Evolutionary conservation across 2,797 vertebrate genomes (phyloP).

Genomic region (Iguana delicatissima): DNA sequence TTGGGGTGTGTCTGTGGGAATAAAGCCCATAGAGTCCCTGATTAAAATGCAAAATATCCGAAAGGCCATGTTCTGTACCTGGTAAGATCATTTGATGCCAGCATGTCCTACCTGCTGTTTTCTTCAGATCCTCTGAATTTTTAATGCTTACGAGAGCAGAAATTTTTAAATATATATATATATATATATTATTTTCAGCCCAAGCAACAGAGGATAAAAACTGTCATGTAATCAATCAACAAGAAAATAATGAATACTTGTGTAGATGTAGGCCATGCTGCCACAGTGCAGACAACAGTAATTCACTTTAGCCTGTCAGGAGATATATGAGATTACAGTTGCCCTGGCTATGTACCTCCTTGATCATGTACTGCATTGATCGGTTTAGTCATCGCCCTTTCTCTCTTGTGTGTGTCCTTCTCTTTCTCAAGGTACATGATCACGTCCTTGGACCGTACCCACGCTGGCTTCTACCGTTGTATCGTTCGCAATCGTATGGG

Average conservation of each 20-base stretch:
- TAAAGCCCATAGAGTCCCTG: background rate
- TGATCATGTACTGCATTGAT: background rate
- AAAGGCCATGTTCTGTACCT: background rate
- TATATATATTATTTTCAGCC: background rate
- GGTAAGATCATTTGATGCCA: background rate
- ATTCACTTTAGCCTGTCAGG: conserved; percentile 6
- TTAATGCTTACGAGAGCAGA: too few relatives aligned
- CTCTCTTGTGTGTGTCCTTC: conserved; percentile 18
- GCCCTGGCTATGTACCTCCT: background rate
- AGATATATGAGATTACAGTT: conserved; percentile 8
- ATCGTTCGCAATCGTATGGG: conserved; percentile 96
- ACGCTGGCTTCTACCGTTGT: conserved; percentile 96
- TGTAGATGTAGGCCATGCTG: background rate
- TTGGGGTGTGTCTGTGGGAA: background rate
- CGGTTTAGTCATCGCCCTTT: background rate
- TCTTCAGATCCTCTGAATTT: background rate
- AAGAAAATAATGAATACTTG: background rate
- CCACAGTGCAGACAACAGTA: background rate
- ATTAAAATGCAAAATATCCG: background rate
- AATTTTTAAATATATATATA: background rate
- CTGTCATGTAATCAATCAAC: background rate
- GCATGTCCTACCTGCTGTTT: background rate
- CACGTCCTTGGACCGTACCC: conserved; percentile 93
- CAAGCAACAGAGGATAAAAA: background rate
- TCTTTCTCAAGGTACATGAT: conserved; percentile 90